Evolutionary conservation across 1,140 invertebrate genomes (phyloP).

Genomic region (Tetragnatha versicolor): DNA sequence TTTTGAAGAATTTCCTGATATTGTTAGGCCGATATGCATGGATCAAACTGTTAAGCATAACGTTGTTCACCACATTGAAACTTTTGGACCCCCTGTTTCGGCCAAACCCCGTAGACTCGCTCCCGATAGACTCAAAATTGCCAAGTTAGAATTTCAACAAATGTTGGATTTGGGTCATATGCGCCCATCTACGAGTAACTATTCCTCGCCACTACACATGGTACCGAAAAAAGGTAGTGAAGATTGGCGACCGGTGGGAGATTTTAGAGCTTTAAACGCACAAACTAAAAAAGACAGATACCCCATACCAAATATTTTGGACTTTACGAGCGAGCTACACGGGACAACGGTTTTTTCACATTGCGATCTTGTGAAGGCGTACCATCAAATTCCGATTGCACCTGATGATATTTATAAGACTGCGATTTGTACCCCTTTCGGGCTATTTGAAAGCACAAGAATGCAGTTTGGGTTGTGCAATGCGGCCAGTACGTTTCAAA

Average conservation of each 20-base stretch:
- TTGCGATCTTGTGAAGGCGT: conserved; percentile 57
- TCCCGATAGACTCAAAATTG: conserved; percentile 37
- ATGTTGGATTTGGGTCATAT: conserved; percentile 43
- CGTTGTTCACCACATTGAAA: conserved; percentile 32
- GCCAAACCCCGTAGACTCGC: conserved; percentile 16
- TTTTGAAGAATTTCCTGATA: no score
- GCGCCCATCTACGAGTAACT: conserved; percentile 57
- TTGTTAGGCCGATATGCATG: no score
- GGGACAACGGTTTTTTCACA: conserved; percentile 50
- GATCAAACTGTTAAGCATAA: conserved; percentile 27
- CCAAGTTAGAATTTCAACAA: conserved; percentile 41
- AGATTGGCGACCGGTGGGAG: conserved; percentile 55
- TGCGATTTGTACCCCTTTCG: conserved; percentile 58
- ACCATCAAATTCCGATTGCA: conserved; percentile 53
- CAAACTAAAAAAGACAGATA: conserved; percentile 58
- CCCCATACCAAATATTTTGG: conserved; percentile 58
- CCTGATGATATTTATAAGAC: conserved; percentile 50
- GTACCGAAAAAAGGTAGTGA: conserved; percentile 56
- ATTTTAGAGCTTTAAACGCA: conserved; percentile 60
- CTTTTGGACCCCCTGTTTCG: conserved; percentile 13
- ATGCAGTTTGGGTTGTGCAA: conserved; percentile 13
- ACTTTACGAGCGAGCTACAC: conserved; percentile 44
- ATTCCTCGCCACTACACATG: no score
- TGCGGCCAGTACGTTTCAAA: background rate
- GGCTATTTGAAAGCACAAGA: conserved; percentile 56